These are phyloP conservation scores for Cololabis saira DNA, from an alignment of 2,113 vertebrate species.

Conservation along the genomic window DNA sequence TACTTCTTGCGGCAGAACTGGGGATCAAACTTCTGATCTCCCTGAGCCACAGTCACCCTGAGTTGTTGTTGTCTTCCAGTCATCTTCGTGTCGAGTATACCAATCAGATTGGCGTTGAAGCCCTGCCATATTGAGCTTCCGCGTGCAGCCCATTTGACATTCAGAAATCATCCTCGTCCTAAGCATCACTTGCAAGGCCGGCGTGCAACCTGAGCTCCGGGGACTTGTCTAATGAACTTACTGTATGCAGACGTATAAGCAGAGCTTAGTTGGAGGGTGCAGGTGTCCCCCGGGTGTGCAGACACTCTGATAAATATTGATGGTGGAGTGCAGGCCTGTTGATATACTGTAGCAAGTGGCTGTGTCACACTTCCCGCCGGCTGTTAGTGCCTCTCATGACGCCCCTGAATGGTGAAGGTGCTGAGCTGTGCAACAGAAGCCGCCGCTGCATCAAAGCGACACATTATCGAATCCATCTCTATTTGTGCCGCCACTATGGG, in stretches of 20 bases:
- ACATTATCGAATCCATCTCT: constrained; percentile 44
- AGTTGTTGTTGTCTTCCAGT: no score
- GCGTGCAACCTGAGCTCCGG: constrained; percentile 15
- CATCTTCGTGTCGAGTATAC: no score
- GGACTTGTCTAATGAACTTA: constrained; percentile 41
- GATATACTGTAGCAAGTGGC: constrained; percentile 51
- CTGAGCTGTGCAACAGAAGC: constrained; percentile 56
- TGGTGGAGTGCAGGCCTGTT: constrained; percentile 54
- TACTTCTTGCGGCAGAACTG: no score
- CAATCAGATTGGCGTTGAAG: neutral
- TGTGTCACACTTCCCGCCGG: constrained; percentile 56
- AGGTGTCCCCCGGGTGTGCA: constrained; percentile 27
- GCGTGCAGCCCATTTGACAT: neutral
- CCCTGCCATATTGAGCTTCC: neutral
- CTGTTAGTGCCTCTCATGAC: constrained; percentile 43
- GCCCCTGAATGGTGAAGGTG: constrained; percentile 42
- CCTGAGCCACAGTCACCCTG: no score
- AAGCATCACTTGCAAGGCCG: neutral
- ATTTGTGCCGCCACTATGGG: constrained; percentile 13
- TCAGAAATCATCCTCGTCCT: neutral
- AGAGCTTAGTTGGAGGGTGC: constrained; percentile 20
- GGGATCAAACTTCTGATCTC: no score
- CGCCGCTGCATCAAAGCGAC: constrained; percentile 41
- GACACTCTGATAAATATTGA: constrained; percentile 68
- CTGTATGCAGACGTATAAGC: constrained; percentile 27